Percentiles rank a stretch among this genome's conserved stretches.
These are phyloP conservation scores for Rhopalosiphum maidis DNA, from an alignment of 1,140 invertebrate genomes.

Conservation along the genomic window DNA sequence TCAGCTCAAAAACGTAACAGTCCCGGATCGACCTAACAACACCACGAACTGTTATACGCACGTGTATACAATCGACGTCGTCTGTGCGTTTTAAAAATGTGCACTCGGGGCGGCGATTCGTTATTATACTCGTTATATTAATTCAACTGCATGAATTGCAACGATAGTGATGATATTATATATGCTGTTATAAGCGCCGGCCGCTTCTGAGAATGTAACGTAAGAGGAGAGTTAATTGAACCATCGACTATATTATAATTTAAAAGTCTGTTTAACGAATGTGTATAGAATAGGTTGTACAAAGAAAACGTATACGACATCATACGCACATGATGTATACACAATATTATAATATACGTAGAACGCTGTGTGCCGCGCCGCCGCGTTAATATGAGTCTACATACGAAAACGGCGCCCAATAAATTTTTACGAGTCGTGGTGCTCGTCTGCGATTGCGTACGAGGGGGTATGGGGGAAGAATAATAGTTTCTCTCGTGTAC, in stretches of 20 bases:
- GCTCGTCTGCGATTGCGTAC: neutral
- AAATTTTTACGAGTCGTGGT: neutral
- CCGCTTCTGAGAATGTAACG: neutral
- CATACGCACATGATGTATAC: neutral
- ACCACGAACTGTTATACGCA: too few relatives aligned
- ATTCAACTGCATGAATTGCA: neutral
- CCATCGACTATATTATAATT: neutral
- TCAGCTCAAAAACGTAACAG: neutral
- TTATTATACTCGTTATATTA: neutral
- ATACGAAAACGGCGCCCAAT: constrained; percentile 34
- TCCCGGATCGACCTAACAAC: neutral
- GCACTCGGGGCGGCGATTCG: neutral
- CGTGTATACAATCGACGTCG: neutral
- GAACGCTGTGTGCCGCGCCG: neutral
- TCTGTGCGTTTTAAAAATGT: neutral
- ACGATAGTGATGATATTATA: neutral
- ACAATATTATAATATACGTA: neutral
- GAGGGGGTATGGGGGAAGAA: neutral
- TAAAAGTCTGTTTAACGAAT: neutral
- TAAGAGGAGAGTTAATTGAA: neutral
- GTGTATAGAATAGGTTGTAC: neutral
- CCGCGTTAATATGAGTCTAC: neutral
- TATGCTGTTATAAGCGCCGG: neutral
- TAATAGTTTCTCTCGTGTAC: neutral
- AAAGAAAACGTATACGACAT: neutral